A percentile compares a stretch with the other conserved stretches of the same genome.
phyloP scores from a whole-genome alignment of 2,113 vertebrate genomes.

The Antigone vipio region DNA sequence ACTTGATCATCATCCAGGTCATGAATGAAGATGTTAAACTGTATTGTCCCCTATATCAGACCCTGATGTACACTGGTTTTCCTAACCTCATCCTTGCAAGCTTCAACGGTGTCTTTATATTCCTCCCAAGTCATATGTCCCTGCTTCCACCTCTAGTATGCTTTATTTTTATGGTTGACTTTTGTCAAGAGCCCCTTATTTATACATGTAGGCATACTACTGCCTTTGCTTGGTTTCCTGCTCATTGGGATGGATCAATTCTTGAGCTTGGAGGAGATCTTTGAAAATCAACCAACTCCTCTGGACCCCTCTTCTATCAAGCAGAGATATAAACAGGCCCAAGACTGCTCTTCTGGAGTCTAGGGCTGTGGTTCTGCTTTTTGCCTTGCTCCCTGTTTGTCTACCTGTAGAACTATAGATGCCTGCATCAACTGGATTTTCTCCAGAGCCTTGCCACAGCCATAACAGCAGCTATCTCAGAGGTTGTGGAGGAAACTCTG shows the following conservation, averaged over 20 bases:
- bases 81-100: neutral
- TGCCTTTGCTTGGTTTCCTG: neutral
- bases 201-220: neutral
- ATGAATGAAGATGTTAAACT: neutral
- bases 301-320: neutral
- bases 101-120: neutral
- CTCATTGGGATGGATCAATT: neutral
- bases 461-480: neutral
- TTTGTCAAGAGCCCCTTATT: neutral
- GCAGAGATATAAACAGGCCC: neutral
- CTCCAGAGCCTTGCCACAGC: neutral
- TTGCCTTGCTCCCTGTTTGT: neutral
- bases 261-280: neutral
- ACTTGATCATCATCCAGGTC: neutral
- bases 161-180: neutral
- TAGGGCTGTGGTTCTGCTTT: neutral
- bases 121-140: fast-evolving
- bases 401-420: neutral
- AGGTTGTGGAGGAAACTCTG: neutral
- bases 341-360: neutral
- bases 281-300: neutral
- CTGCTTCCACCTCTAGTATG: neutral
- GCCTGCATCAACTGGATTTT: neutral
- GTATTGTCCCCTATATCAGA: neutral
- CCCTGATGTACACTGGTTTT: neutral